phyloP scores from a whole-genome alignment of 2,888 invertebrate species.

The Chalcosyrphus nemorum region DNA sequence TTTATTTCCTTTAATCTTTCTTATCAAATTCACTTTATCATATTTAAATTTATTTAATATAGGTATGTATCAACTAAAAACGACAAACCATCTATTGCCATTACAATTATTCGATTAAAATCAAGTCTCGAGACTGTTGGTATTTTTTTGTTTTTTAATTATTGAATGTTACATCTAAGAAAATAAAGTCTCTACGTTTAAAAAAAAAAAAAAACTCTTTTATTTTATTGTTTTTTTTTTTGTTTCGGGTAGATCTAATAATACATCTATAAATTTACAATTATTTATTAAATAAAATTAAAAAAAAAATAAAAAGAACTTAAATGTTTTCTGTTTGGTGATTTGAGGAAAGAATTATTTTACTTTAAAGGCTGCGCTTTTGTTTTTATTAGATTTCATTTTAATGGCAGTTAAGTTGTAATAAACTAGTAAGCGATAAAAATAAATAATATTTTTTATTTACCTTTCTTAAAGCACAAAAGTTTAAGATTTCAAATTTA shows the following conservation, averaged over 20 bases:
- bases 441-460: slow-evolving; percentile 50
- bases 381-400: slow-evolving; percentile 9
- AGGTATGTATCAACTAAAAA: slow-evolving; percentile 41
- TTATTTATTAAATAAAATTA: slow-evolving; percentile 15
- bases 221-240: slow-evolving; percentile 7
- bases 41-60: slow-evolving; percentile 38
- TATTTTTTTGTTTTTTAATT: not conserved
- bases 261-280: slow-evolving; percentile 31
- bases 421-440: slow-evolving; percentile 68
- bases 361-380: slow-evolving; percentile 31
- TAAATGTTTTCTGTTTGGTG: slow-evolving; percentile 19
- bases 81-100: slow-evolving; percentile 40
- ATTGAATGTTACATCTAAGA: slow-evolving; percentile 37
- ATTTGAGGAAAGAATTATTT: not conserved
- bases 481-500: slow-evolving; percentile 19
- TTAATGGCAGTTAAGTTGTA: slow-evolving; percentile 72
- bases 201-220: slow-evolving; percentile 28
- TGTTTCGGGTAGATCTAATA: slow-evolving; percentile 24
- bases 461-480: slow-evolving; percentile 34
- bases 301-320: slow-evolving; percentile 33
- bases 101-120: slow-evolving; percentile 14
- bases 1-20: slow-evolving; percentile 46
- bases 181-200: not conserved
- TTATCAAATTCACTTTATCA: slow-evolving; percentile 53
- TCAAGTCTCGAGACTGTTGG: slow-evolving; percentile 9